Conservation (phyloP, 2,888 invertebrate species). For the Toxonevra muliebris region DNA sequence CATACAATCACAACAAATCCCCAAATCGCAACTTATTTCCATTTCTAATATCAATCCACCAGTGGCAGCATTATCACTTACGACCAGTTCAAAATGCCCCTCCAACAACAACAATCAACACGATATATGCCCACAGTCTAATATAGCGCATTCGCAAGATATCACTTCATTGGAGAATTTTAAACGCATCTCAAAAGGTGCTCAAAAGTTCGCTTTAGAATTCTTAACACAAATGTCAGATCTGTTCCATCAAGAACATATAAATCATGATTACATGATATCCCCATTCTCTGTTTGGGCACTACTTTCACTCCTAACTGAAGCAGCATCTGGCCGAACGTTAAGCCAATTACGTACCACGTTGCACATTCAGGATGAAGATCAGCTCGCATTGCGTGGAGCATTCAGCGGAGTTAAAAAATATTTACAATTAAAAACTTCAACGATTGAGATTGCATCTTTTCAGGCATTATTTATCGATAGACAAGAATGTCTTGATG, state of each 20-base stretch:
- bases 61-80: no score
- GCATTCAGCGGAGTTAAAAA: slow-evolving; percentile 38
- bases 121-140: no score
- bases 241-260: slow-evolving; percentile 34
- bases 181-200: slow-evolving; percentile 37
- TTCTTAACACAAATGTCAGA: slow-evolving; percentile 49
- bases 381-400: slow-evolving; percentile 41
- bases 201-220: slow-evolving; percentile 57
- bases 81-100: no score
- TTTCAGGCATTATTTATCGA: slow-evolving; percentile 67
- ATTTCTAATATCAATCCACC: no score
- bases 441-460: slow-evolving; percentile 64
- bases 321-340: slow-evolving; percentile 70
- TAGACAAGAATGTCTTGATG: slow-evolving; percentile 11
- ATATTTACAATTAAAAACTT: slow-evolving; percentile 50
- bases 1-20: no score
- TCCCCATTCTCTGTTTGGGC: slow-evolving; percentile 77
- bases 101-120: no score
- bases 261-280: slow-evolving; percentile 67
- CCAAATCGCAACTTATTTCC: no score
- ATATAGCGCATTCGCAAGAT: no score
- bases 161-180: no score
- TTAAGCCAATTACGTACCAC: slow-evolving; percentile 66
- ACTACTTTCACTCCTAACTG: slow-evolving; percentile 69
- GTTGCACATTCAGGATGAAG: slow-evolving; percentile 49